Evolutionary conservation across 1,140 invertebrate species (phyloP).

Genomic region (Brachionus rubens): DNA sequence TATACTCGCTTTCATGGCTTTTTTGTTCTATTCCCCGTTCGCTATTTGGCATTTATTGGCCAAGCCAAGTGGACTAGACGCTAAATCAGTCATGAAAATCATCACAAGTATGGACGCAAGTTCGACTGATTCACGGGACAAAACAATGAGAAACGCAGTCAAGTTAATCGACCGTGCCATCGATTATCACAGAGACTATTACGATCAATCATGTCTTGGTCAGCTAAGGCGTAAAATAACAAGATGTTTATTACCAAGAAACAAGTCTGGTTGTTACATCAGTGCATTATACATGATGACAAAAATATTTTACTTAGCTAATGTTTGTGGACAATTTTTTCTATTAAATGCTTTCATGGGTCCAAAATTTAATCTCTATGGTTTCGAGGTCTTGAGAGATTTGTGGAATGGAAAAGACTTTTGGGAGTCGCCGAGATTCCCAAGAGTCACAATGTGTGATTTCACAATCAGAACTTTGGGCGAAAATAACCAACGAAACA

Average conservation of each 20-base stretch:
- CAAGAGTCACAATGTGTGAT: constrained; percentile 50
- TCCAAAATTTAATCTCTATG: constrained; percentile 49
- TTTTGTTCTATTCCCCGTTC: constrained; percentile 44
- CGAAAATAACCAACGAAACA: constrained; percentile 50
- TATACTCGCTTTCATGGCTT: constrained; percentile 35
- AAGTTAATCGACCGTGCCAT: constrained; percentile 46
- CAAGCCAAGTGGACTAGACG: constrained; percentile 38
- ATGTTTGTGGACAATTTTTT: constrained; percentile 52
- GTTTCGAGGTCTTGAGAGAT: constrained; percentile 48
- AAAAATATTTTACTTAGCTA: constrained; percentile 52
- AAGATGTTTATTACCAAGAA: constrained; percentile 37
- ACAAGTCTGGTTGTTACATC: constrained; percentile 54
- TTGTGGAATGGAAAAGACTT: constrained; percentile 48
- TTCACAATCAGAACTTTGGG: constrained; percentile 50
- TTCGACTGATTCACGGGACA: neutral
- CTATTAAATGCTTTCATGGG: constrained; percentile 53
- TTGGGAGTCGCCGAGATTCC: constrained; percentile 49
- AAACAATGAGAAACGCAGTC: neutral
- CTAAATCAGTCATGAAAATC: constrained; percentile 28
- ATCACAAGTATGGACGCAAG: constrained; percentile 9
- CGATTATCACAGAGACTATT: constrained; percentile 20
- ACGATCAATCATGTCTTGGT: neutral
- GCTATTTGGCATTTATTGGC: constrained; percentile 42
- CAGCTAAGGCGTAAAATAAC: neutral
- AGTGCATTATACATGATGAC: constrained; percentile 54